Base-by-base conservation (phyloP, 2,113 vertebrate species). In the Cephalopterus ornatus region DNA sequence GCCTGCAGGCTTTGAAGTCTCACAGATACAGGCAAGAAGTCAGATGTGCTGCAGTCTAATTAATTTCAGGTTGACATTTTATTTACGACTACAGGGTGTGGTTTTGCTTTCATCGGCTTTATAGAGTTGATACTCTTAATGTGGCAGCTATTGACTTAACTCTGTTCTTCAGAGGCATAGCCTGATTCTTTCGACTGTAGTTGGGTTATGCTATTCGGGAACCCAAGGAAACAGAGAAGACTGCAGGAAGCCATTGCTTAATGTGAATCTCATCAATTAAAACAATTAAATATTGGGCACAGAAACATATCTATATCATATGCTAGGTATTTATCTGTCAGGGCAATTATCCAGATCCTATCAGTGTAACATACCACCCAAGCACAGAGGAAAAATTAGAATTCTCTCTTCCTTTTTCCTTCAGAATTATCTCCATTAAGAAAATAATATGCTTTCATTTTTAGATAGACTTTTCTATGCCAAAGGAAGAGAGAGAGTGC, bases 61-160 rank as follows among this genome's bases (percentile, higher is more conserved):
- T 96, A 96, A 95, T 95, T 92, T 93, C 88, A 93, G 88, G 74
- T 39, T 96, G 96, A 96, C 96, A 59, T 96, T 93, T 97, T 95
- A 96, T 96, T 97, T 96, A 89, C 11, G 2, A 85, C 76, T 93
- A 41, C 4, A 13, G 3, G 1, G 53, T 14, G 53, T 50, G 80
- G 70, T 80, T 95, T 85, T 0, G 1, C 93, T 95, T 97, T 96
- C 84, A 93, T 93, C 27, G 0, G 49, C 88, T 93, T 65, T 92
- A 58, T 67, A 88, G 77, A 85, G 41, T 23, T 21, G 16, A 94
- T 77, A 73, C 58, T 82, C 82, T n/a, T 61, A 33, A 70, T 80
- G 89, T 87, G 92, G 86, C 95, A 94, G 83, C 84, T 87, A 66
- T 53, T 93, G 92, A 95, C 92, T 90, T 72, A 14, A 61, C 89